Base-by-base conservation (phyloP, 2,797 vertebrate genomes). In the Paramormyrops hopkinsi region DNA sequence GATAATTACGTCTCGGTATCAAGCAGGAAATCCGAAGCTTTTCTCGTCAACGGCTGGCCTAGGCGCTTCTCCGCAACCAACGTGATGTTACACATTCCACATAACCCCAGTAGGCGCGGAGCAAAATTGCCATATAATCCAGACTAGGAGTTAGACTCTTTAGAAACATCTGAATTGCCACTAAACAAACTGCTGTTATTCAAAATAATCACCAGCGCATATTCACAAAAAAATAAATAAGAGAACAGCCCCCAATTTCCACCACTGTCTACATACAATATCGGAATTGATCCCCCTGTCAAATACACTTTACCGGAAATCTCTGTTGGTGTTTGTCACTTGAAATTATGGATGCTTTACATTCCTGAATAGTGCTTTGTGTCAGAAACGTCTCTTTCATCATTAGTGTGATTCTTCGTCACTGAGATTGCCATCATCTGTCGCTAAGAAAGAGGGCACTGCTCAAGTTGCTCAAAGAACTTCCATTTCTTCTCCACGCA, bases 271-370 rank as follows among this genome's bases (percentile, higher is more conserved):
- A 29, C 46, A 14, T 51, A 53, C 65, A 76, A 76, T 88, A 51
- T 29, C 8, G 8, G 62, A 88, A 54, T 51, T 69, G 87, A 88
- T 88, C 59, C 56, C 56, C n/a, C 8, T 73, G 56, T 22, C 62
- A 76, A 53, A 88, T 33, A 4, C 62, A 19, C 62, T 33, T 51
- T 88, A 37, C 87, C 25, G 87, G 87, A 88, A 73, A 88, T 73
- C 59, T 88, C 87, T 44, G 56, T 44, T 54, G 85, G 85, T 88
- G 86, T 65, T 44, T 88, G n/a, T 76, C 44, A 46, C 69, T 82
- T 88, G 69, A 88, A 88, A 53, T 88, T 44, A 88, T 54, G 73
- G 69, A 29, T 82, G 19, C 88, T 88, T 88, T 54, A 56, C 50
- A 44, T 54, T 44, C 46, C 25, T 82, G 69, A 54, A 76, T 76